These are phyloP conservation scores for Vimba vimba DNA, from an alignment of 2,113 vertebrate genomes.

Conservation along the genomic window DNA sequence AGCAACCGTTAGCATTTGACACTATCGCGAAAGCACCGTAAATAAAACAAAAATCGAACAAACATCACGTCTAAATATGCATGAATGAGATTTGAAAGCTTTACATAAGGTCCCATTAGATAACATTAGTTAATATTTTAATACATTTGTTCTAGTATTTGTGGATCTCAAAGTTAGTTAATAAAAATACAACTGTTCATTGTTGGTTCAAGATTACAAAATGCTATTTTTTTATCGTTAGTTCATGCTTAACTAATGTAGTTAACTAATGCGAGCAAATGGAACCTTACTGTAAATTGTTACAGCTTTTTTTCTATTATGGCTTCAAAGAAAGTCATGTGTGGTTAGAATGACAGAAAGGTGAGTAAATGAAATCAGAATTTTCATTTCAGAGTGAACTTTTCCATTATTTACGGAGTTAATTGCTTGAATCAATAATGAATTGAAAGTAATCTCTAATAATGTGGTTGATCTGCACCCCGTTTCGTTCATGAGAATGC, in stretches of 20 bases:
- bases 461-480: constrained; percentile 59
- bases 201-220: too few relatives aligned
- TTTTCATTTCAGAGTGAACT: constrained; percentile 61
- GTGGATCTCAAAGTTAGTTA: too few relatives aligned
- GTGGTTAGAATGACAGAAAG: neutral
- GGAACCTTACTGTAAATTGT: too few relatives aligned
- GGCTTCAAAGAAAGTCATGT: neutral
- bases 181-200: too few relatives aligned
- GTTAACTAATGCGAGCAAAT: too few relatives aligned
- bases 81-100: neutral
- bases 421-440: constrained; percentile 76
- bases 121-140: neutral
- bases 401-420: constrained; percentile 70
- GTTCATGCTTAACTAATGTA: too few relatives aligned
- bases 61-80: neutral
- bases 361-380: neutral
- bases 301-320: neutral
- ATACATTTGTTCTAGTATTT: too few relatives aligned
- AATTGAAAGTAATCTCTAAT: constrained; percentile 75
- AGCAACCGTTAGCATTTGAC: neutral
- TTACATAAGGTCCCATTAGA: neutral
- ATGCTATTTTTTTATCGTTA: too few relatives aligned
- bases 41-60: neutral
- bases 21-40: neutral
- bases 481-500: constrained; percentile 63